Base-by-base conservation (phyloP, 2,888 invertebrate genomes). In the Sabatieria punctata region DNA sequence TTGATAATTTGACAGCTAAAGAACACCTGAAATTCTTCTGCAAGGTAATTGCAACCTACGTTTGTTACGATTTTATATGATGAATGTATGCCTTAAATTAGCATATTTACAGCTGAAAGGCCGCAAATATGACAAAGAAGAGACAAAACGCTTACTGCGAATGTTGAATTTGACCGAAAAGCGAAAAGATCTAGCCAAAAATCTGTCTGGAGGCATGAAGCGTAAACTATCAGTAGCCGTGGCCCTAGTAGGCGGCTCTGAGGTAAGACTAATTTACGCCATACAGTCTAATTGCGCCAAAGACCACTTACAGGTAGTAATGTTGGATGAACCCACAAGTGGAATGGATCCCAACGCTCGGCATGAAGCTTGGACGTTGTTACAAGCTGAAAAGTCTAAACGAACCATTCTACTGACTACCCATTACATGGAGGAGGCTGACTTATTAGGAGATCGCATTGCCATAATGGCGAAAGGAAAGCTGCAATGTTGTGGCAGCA, bases 371-470 rank as follows among this genome's bases (percentile, higher is more conserved):
- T 86, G 86, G 85, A 80, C 84, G 55, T 68, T 86, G 21, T 66
- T 86, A 51, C 74, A 69, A 70, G 68, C 70, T 11, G 70, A 75
- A 54, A 67, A 74, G 35, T 67, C 67, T 70, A 47, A 50, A 21
- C 74, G 84, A 8, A 80, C 84, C 0, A 75, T 86, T 61, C 73
- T 86, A 39, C 68, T 86, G 49, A 81, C 84, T 0, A 83, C 83
- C 0, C 82, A 85, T 66, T 84, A 82, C 63, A 85, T 85, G 85
- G 85, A 85, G 59, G 85, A 86, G 68, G 85, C 85, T 1, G 85
- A 86, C 24, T 15, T 23, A 15, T 18, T 43, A n/a, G 43, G 43
- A 15, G 43, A 43, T 22, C 27, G 84, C 37, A 82, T 85, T 54
- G 85, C 83, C 8, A 85, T 86, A 48, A 82, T 86, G 82, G 77